These are phyloP conservation scores for Atherinosoma microstoma DNA, from an alignment of 2,797 vertebrate genomes.

Conservation along the genomic window DNA sequence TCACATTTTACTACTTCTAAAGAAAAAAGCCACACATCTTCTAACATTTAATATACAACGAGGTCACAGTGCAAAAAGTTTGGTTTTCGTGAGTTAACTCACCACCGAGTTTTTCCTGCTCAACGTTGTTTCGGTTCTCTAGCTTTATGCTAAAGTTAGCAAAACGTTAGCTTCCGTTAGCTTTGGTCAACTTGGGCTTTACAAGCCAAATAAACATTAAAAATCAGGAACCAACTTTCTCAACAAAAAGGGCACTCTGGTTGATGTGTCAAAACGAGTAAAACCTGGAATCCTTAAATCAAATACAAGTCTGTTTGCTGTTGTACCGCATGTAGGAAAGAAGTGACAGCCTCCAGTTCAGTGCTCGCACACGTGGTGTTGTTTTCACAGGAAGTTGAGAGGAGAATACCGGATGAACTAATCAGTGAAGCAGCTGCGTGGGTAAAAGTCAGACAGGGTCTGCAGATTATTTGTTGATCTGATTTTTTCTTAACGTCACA, in stretches of 20 bases:
- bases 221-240: slow-evolving; percentile 14
- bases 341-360: slow-evolving; percentile 13
- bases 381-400: slow-evolving; percentile 67
- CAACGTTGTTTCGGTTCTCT: background rate
- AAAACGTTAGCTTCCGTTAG: background rate
- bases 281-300: too few species aligned
- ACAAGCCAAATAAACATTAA: background rate
- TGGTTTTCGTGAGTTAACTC: fast-evolving
- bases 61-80: slow-evolving; percentile 20
- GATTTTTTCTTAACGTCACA: background rate
- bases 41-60: fast-evolving
- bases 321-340: fast-evolving
- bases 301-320: background rate
- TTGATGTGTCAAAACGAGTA: background rate
- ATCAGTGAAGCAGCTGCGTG: fast-evolving
- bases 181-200: background rate
- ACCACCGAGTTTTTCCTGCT: background rate
- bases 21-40: background rate
- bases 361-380: slow-evolving; percentile 61
- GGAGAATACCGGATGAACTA: slow-evolving; percentile 13
- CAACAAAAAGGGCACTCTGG: fast-evolving
- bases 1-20: background rate
- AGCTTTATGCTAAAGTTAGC: slow-evolving; percentile 40
- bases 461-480: slow-evolving; percentile 17
- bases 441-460: fast-evolving